Conservation (phyloP, 1,140 invertebrate species). For the Ladona fulva region DNA sequence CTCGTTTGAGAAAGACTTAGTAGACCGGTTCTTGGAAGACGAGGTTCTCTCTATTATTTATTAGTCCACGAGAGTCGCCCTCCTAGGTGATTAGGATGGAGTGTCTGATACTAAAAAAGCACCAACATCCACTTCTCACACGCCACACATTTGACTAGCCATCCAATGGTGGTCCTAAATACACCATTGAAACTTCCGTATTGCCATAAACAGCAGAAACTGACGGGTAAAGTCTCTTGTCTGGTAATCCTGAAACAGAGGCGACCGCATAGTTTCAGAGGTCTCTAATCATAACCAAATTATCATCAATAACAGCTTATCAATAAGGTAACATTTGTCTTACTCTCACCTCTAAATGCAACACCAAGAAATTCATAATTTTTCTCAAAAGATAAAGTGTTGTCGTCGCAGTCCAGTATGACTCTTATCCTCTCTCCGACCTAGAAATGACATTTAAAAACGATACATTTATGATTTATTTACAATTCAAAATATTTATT, state of each 20-base stretch:
- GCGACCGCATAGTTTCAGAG: background rate
- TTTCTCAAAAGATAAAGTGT: conserved; percentile 95
- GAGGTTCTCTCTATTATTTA: background rate
- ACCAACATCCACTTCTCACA: conserved; percentile 8
- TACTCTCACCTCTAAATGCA: conserved; percentile 76
- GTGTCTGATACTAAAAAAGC: background rate
- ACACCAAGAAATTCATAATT: conserved; percentile 98
- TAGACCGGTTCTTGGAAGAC: conserved; percentile 3
- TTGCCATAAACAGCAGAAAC: conserved; percentile 98
- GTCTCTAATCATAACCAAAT: background rate
- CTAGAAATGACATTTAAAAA: conserved; percentile 41
- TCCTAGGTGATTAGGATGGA: background rate
- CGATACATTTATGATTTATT: conserved; percentile 17
- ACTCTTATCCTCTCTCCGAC: conserved; percentile 94
- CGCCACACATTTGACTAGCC: conserved; percentile 47
- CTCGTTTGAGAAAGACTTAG: background rate
- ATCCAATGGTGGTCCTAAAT: conserved; percentile 87
- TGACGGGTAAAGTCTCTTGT: conserved; percentile 88
- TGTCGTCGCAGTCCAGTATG: conserved; percentile 95
- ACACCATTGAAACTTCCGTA: conserved; percentile 99
- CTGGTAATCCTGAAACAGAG: conserved; percentile 67
- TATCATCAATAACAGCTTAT: background rate
- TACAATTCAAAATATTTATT: background rate
- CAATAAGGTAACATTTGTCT: conserved; percentile 11
- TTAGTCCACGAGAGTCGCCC: conserved; percentile 7